Evolutionary conservation across 2,113 vertebrate genomes (phyloP).

Genomic region (Todiramphus chloris): DNA sequence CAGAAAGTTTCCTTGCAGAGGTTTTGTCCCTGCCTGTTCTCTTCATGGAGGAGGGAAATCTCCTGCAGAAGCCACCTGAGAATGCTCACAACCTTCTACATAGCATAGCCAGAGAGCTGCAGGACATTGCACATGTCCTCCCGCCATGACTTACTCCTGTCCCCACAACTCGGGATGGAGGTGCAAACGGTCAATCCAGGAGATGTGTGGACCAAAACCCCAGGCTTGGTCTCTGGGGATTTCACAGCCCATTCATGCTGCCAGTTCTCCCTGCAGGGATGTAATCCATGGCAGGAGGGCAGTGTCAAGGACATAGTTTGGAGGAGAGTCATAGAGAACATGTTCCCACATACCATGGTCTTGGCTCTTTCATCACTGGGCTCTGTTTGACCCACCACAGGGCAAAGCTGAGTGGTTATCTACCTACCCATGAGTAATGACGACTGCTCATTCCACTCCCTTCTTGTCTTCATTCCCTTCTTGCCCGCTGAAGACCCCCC

Average conservation of each 20-base stretch:
- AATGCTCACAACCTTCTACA: too few relatives aligned
- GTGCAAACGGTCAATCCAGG: not conserved
- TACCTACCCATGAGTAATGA: not conserved
- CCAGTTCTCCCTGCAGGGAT: not conserved
- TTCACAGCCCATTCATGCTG: rapidly evolving
- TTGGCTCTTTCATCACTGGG: not conserved
- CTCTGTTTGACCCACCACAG: not conserved
- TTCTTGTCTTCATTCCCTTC: not conserved
- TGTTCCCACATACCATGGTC: rapidly evolving
- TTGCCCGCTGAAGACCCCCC: not conserved
- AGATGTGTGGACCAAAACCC: not conserved
- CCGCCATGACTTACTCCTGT: not conserved
- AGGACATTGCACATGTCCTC: too few relatives aligned
- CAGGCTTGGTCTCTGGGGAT: not conserved
- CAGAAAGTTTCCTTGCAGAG: not conserved
- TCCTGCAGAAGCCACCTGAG: not conserved
- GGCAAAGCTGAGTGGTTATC: not conserved
- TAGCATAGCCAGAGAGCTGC: too few relatives aligned
- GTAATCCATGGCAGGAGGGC: not conserved
- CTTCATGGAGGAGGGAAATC: rapidly evolving
- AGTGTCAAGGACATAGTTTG: not conserved
- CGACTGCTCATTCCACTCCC: not conserved
- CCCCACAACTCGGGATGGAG: not conserved
- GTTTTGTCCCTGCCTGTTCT: not conserved
- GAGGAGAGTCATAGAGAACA: not conserved